Evolutionary conservation across 1,140 invertebrate species (phyloP).

Genomic region (Sinonovacula constricta): DNA sequence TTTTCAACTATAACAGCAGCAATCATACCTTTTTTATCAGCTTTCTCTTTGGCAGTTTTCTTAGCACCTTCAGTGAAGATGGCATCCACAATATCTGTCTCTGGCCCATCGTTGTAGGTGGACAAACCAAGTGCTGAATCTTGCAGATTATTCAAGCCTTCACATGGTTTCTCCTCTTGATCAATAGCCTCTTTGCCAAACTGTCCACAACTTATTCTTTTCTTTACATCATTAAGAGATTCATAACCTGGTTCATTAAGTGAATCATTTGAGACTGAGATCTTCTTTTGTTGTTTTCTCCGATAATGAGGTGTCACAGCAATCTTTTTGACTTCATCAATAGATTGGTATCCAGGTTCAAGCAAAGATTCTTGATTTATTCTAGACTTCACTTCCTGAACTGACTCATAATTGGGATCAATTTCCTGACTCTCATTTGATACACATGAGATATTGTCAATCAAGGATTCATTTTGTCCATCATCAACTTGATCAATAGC

Average conservation of each 20-base stretch:
- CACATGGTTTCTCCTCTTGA: too few relatives aligned
- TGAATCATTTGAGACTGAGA: conserved; percentile 36
- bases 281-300: conserved; percentile 37
- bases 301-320: neutral
- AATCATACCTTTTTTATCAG: too few relatives aligned
- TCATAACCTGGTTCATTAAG: conserved; percentile 46
- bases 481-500: too few relatives aligned
- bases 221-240: conserved; percentile 40
- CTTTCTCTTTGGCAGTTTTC: too few relatives aligned
- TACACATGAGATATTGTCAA: neutral
- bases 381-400: conserved; percentile 17
- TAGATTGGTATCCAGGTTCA: conserved; percentile 31
- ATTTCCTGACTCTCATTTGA: conserved; percentile 8
- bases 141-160: too few relatives aligned
- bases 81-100: too few relatives aligned
- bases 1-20: too few relatives aligned
- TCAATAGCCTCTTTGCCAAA: neutral
- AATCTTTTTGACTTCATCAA: conserved; percentile 21
- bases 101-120: too few relatives aligned
- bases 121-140: too few relatives aligned
- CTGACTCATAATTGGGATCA: conserved; percentile 46
- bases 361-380: neutral
- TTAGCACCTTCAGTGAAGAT: too few relatives aligned
- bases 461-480: too few relatives aligned
- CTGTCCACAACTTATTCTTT: conserved; percentile 10